These are phyloP conservation scores for Myocastor coypus DNA, from an alignment of 2,113 vertebrate species.

Conservation along the genomic window DNA sequence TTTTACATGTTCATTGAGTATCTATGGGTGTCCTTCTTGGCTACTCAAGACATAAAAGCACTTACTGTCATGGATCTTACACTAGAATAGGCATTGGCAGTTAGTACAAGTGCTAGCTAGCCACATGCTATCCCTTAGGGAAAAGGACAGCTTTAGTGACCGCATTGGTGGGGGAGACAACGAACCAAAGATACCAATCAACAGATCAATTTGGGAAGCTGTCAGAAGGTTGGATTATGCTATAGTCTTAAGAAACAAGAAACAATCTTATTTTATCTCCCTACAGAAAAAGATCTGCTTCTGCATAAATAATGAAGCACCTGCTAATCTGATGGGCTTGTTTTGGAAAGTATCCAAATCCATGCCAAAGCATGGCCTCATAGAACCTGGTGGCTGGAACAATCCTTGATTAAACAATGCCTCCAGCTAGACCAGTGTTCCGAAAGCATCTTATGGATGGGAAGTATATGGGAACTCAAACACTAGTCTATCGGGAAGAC, in stretches of 20 bases:
- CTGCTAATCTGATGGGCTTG: not conserved
- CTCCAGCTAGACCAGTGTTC: not conserved
- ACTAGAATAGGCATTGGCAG: not conserved
- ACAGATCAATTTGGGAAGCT: not conserved
- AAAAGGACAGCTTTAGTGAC: too few relatives aligned
- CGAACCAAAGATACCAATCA: not conserved
- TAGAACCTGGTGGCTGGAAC: not conserved
- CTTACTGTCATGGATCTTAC: not conserved
- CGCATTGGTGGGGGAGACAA: not conserved
- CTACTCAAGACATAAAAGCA: not conserved
- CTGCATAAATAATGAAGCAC: not conserved
- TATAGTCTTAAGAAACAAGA: not conserved
- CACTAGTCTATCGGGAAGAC: not conserved
- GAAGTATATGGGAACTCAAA: not conserved
- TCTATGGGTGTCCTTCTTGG: not conserved
- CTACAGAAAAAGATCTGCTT: not conserved
- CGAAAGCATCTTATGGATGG: not conserved
- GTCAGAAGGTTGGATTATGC: not conserved
- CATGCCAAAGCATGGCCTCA: not conserved
- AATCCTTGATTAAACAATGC: not conserved
- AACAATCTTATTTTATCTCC: not conserved
- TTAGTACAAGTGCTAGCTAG: not conserved
- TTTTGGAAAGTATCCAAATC: not conserved
- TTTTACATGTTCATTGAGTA: not conserved
- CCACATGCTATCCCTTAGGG: accelerated